phyloP scores from a whole-genome alignment of 53 echinoderm and acorn worm species.

The Astropecten irregularis region DNA sequence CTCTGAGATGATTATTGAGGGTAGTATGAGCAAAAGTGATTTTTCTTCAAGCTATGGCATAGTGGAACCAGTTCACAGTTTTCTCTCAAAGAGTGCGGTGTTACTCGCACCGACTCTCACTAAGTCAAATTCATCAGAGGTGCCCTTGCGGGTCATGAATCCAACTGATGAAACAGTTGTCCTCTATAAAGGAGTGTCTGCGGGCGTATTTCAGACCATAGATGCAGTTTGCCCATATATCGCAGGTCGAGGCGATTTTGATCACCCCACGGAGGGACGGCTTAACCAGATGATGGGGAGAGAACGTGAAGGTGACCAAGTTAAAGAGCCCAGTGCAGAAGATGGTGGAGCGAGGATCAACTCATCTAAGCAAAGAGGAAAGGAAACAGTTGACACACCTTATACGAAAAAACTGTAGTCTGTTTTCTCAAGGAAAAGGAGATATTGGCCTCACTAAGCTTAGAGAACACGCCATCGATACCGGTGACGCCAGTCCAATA shows the following conservation, averaged over 20 bases:
- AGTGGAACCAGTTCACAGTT: background rate
- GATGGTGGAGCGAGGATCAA: too few species aligned
- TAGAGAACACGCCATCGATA: too few species aligned
- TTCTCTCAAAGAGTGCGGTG: background rate
- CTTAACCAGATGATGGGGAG: background rate
- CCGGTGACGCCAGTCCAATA: too few species aligned
- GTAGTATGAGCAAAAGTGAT: background rate
- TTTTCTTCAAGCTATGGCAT: background rate
- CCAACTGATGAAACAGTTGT: constrained; percentile 5
- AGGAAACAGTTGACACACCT: too few species aligned
- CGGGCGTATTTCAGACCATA: background rate
- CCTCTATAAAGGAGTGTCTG: background rate
- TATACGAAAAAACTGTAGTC: background rate
- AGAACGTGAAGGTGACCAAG: background rate
- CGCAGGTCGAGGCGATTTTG: background rate
- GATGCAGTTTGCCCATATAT: background rate
- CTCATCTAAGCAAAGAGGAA: too few species aligned
- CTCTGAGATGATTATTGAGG: background rate
- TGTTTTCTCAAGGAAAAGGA: too few species aligned
- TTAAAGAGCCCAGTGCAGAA: background rate
- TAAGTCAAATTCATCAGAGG: background rate
- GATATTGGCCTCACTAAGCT: too few species aligned
- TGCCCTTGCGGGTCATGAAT: background rate
- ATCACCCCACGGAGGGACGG: background rate
- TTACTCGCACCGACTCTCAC: background rate